Base-by-base conservation (phyloP, 2,797 vertebrate genomes). In the Malacoraja senta region DNA sequence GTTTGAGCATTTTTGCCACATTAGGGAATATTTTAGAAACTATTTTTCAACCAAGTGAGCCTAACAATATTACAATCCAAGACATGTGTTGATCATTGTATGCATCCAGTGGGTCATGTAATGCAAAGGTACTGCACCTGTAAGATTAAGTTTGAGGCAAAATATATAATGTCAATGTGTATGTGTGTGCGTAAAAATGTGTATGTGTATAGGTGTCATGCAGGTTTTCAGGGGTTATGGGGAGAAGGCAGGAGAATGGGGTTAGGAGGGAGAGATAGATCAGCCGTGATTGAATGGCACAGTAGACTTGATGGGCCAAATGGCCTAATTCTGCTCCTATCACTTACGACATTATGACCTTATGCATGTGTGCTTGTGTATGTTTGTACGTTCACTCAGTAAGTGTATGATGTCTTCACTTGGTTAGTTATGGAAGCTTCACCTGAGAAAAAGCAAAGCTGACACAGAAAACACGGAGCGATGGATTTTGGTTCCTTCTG, bases 21-120 rank as follows among this genome's bases (percentile, higher is more conserved):
- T 86, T 58, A 86, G 83, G 58, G 3, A 35, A 26, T 32, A 0
- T 21, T 21, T 65, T 17, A 88, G 65, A 88, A 35, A 74, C 19
- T 12, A 12, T 8, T 88, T 35, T 88, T 38, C 35, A 65, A 63
- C 83, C 12, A 32, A 63, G 26, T 63, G 53, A 61, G 63, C 26
- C 29, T 86, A 63, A 68, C n/a, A 35, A 88, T 32, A 88, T 68
- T 63, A 63, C 61, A 86, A 86, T 86, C 29, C n/a, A 86, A 32
- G 29, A 65, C 19, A 29, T 32, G 13, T 86, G 83, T 29, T 32
- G 19, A 63, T 32, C 63, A 35, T 68, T 68, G 84, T 63, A 68
- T 88, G 84, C 63, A 35, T 88, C n/a, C 84, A 88, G 84, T 12
- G 61, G 26, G 61, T 53, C 81, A 84, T 84, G 81, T 38, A 24